Conservation (phyloP, 1,140 invertebrate species). For the Micrasema minimum region DNA sequence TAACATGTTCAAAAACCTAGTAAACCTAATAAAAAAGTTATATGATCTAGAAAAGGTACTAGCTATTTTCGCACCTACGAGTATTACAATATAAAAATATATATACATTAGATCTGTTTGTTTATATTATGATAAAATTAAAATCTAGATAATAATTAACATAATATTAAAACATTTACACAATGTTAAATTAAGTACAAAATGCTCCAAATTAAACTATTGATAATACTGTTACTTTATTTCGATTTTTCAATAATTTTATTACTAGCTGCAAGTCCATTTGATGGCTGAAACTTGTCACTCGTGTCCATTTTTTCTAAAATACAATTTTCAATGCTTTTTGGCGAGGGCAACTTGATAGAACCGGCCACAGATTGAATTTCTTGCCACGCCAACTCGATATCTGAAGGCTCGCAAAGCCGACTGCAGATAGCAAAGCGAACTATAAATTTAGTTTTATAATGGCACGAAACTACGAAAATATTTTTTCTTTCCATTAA, state of each 20-base stretch:
- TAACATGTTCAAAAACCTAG: too few species aligned
- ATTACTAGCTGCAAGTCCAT: constrained; percentile 1
- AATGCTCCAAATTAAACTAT: too few species aligned
- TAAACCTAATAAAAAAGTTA: too few species aligned
- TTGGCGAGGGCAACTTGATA: constrained; percentile 36
- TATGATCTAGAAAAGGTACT: too few species aligned
- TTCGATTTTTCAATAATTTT: constrained; percentile 26
- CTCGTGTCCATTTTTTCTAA: constrained; percentile 48
- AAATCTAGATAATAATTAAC: too few species aligned
- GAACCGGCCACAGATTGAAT: constrained; percentile 69
- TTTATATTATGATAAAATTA: too few species aligned
- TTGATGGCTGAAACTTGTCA: constrained; percentile 29
- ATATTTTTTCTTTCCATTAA: constrained; percentile 84
- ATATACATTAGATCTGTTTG: too few species aligned
- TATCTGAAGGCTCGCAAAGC: constrained; percentile 75
- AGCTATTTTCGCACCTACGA: too few species aligned
- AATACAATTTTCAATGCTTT: constrained; percentile 52
- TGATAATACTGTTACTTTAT: background rate
- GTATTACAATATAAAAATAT: too few species aligned
- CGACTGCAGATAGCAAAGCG: constrained; percentile 87
- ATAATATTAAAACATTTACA: too few species aligned
- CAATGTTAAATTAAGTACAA: too few species aligned
- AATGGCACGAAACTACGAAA: constrained; percentile 84
- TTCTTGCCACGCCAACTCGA: constrained; percentile 86
- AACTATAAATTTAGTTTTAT: constrained; percentile 76